Evolutionary conservation across 2,113 vertebrate species (phyloP).

Genomic region (Lepisosteus oculatus): DNA sequence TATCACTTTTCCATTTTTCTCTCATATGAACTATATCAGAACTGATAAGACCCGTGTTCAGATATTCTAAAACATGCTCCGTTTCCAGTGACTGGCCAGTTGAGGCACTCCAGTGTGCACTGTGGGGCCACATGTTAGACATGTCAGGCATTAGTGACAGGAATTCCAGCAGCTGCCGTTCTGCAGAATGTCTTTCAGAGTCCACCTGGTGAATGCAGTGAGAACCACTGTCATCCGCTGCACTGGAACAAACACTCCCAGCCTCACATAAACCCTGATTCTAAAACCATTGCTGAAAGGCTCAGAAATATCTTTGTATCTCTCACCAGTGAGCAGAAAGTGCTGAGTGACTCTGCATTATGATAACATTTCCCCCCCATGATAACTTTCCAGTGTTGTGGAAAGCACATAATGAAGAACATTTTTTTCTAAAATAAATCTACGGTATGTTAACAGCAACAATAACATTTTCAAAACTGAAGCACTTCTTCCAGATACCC

Average conservation of each 20-base stretch:
- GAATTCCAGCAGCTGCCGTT: conserved; percentile 45
- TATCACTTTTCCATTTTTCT: no score
- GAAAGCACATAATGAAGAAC: not conserved
- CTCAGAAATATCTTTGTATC: conserved; percentile 34
- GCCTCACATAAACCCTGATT: conserved; percentile 39
- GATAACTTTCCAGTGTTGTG: not conserved
- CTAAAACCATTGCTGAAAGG: conserved; percentile 31
- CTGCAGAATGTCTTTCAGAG: not conserved
- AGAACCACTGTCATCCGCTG: not conserved
- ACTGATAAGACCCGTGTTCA: no score
- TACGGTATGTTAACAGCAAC: no score
- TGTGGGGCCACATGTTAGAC: conserved; percentile 30
- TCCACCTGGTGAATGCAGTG: conserved; percentile 16
- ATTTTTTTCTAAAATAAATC: not conserved
- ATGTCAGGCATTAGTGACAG: conserved; percentile 25
- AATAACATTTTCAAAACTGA: no score
- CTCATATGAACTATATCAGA: no score
- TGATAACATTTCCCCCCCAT: not conserved
- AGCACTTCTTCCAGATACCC: no score
- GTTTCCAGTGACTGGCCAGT: no score
- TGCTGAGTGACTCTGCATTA: conserved; percentile 2
- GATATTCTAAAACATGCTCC: no score
- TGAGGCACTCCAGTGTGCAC: conserved; percentile 42
- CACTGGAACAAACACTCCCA: not conserved
- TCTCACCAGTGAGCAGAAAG: conserved; percentile 23